Evolutionary conservation across 2,888 invertebrate species (phyloP), one percentile per base, ranked within the genome.

Genomic region (Pristionchus entomophagus): DNA sequence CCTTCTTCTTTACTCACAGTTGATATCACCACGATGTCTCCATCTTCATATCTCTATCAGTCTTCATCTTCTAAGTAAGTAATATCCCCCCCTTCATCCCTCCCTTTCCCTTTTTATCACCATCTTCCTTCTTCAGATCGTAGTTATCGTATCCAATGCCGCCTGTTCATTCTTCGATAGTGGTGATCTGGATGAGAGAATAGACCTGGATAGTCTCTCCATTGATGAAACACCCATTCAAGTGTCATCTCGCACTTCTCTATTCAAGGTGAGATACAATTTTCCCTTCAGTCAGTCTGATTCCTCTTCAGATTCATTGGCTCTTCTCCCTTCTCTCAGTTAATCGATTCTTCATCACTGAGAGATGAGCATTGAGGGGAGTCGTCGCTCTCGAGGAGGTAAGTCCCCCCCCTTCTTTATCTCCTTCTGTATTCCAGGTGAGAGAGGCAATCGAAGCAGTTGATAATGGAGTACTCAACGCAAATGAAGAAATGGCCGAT

Each of bases 121-220:
- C n/a, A n/a, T n/a, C n/a, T n/a, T n/a, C n/a, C n/a, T n/a, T n/a
- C n/a, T n/a, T 62, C 93, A 95, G 95, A 97, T 98, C 90, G 96
- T 97, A 1, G 98, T 98, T 3, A 94, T 98, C 85, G 96, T 98
- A 45, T 96, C 97, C 49, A 98, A 98, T 94, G 98, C 97, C 0
- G 96, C 97, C 32, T 97, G 97, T 0, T 96, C 97, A 32, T 95
- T 97, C 22, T 95, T 98, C n/a, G 65, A 65, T 6, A 65, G 35
- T 38, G 35, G 2, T 6, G 4, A 32, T 5, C 3, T 73, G n/a
- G 41, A 73, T 4, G 73, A 73, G 26, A n/a, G 38, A 0, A 73
- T 73, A 12, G 73, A 73, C 5, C 26, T 73, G 73, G 73, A 73
- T 26, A 73, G 73, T 26, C 41, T 73, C 5, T 45, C 73, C n/a